A percentile compares a stretch with the other conserved stretches of the same genome.
These are phyloP conservation scores for Dinomys branickii DNA, from an alignment of 2,113 vertebrate genomes.

Conservation along the genomic window DNA sequence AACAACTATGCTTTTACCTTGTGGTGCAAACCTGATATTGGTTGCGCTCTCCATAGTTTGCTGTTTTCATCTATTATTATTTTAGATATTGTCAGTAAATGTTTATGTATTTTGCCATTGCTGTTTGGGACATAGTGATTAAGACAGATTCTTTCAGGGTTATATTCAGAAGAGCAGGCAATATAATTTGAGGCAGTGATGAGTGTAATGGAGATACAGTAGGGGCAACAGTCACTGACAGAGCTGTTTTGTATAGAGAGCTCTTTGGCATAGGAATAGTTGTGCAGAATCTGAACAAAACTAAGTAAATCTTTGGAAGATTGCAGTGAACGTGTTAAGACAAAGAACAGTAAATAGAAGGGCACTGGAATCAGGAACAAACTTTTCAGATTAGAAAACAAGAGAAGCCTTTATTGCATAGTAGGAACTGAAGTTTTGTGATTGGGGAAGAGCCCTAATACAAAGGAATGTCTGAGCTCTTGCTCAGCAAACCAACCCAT, in stretches of 20 bases:
- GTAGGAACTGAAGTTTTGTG: neutral
- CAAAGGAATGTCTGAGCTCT: neutral
- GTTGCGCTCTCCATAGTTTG: neutral
- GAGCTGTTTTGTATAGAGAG: neutral
- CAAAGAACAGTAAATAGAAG: neutral
- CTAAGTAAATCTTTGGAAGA: neutral
- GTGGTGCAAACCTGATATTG: neutral
- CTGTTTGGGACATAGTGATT: neutral
- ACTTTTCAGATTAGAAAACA: constrained; percentile 7
- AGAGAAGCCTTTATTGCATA: neutral
- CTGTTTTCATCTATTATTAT: neutral
- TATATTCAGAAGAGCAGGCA: neutral
- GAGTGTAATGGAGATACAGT: neutral
- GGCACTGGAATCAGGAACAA: neutral
- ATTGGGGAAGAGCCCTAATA: neutral
- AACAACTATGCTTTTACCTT: neutral
- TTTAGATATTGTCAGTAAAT: neutral
- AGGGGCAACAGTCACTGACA: neutral
- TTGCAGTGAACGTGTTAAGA: neutral
- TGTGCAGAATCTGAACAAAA: neutral
- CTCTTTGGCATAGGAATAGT: neutral
- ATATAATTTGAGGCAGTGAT: neutral
- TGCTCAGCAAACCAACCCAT: neutral
- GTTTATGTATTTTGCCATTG: neutral
- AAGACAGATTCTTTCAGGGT: neutral